phyloP scores from a whole-genome alignment of 2,113 vertebrate genomes.

The Tetrao urogallus region DNA sequence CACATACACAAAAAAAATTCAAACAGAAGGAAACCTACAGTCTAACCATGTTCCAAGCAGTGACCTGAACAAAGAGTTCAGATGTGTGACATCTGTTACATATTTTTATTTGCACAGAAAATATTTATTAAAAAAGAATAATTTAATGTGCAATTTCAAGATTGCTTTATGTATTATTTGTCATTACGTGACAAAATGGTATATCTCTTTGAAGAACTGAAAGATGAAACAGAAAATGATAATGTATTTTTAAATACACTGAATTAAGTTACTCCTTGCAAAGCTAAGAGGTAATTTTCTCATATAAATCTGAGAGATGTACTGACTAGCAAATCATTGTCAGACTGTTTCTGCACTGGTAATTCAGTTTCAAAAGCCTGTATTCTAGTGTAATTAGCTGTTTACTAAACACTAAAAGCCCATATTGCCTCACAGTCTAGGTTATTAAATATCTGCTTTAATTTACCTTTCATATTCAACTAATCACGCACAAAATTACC shows the following conservation, averaged over 20 bases:
- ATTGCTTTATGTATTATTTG: slow-evolving; percentile 51
- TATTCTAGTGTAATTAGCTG: slow-evolving; percentile 68
- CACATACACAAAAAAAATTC: background rate
- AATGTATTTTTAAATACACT: slow-evolving; percentile 60
- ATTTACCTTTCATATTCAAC: slow-evolving; percentile 64
- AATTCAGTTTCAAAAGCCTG: slow-evolving; percentile 68
- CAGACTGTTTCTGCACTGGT: slow-evolving; percentile 68
- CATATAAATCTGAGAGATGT: slow-evolving; percentile 67
- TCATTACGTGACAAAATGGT: slow-evolving; percentile 39
- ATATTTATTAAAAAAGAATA: background rate
- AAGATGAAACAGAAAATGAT: slow-evolving; percentile 35
- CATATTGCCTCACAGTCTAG: slow-evolving; percentile 1
- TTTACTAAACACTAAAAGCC: slow-evolving; percentile 67
- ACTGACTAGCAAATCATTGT: slow-evolving; percentile 66
- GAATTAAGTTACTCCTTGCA: slow-evolving; percentile 73
- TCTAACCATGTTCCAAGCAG: background rate
- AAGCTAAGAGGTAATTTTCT: slow-evolving; percentile 73
- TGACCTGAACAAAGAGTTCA: background rate
- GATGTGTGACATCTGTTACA: background rate
- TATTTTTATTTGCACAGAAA: background rate
- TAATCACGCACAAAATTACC: slow-evolving; percentile 27
- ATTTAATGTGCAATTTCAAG: slow-evolving; percentile 48
- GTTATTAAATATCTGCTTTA: slow-evolving; percentile 61
- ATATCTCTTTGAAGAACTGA: slow-evolving; percentile 39
- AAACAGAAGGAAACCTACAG: background rate